Evolutionary conservation across 2,888 invertebrate genomes (phyloP).

Genomic region (Campoletis raptor): DNA sequence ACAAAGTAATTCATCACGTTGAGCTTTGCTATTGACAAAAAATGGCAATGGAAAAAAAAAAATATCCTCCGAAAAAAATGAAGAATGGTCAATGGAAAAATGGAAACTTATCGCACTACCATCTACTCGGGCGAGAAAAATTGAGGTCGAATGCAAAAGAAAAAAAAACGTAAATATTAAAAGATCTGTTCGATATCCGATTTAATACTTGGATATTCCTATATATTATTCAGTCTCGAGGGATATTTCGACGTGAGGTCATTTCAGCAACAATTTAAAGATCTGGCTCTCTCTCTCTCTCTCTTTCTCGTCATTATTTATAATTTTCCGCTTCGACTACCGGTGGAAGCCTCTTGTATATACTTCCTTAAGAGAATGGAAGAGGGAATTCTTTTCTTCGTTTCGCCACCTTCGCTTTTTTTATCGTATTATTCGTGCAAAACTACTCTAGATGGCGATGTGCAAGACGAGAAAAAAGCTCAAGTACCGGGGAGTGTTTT

Average conservation of each 20-base stretch:
- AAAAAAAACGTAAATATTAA: neutral
- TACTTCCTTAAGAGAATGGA: constrained; percentile 79
- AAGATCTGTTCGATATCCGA: neutral
- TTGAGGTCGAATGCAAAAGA: neutral
- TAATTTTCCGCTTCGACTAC: constrained; percentile 82
- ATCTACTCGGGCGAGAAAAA: neutral
- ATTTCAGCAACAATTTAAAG: constrained; percentile 62
- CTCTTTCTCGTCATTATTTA: constrained; percentile 82
- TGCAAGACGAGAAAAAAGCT: constrained; percentile 35
- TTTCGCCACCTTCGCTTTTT: constrained; percentile 25
- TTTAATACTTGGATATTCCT: neutral
- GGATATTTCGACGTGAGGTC: constrained; percentile 14
- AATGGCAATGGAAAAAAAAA: neutral
- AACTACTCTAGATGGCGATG: constrained; percentile 58
- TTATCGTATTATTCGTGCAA: constrained; percentile 45
- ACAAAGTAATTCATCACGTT: neutral
- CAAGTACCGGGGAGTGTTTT: neutral
- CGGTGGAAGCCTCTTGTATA: constrained; percentile 70
- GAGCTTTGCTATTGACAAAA: neutral
- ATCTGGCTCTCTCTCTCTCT: constrained; percentile 15
- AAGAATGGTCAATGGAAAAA: neutral
- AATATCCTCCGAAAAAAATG: neutral
- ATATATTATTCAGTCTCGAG: constrained; percentile 1
- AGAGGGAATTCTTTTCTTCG: constrained; percentile 65
- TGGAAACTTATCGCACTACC: neutral